These are phyloP conservation scores for Pristionchus japonicus DNA, from an alignment of 2,888 invertebrate species.

Conservation along the genomic window DNA sequence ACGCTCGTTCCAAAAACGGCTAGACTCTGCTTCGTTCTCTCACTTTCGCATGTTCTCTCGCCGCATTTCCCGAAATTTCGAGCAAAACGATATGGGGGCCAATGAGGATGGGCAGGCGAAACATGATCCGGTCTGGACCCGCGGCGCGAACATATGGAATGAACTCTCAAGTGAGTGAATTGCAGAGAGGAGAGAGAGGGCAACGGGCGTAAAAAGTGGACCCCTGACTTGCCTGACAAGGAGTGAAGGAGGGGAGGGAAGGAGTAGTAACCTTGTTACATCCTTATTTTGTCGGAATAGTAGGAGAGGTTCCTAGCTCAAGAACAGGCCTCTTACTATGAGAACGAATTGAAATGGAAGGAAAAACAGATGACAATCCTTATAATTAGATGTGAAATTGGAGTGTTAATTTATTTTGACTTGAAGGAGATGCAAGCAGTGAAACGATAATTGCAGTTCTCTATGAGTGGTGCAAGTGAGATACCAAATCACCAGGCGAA, in stretches of 20 bases:
- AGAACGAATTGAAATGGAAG: too few species aligned
- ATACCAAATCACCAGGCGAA: too few species aligned
- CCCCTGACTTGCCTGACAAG: background rate
- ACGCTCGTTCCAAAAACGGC: too few species aligned
- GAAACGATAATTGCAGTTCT: too few species aligned
- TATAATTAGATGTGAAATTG: background rate
- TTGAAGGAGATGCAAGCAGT: background rate
- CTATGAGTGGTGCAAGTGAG: too few species aligned
- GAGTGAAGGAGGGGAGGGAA: background rate
- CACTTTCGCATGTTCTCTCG: background rate
- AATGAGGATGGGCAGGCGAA: background rate
- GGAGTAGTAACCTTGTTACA: background rate
- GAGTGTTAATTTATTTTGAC: background rate
- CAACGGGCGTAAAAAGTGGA: background rate
- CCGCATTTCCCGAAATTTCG: background rate
- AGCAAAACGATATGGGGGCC: background rate
- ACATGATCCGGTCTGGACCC: background rate
- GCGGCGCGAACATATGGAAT: background rate
- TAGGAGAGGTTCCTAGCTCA: background rate
- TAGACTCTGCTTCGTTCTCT: background rate
- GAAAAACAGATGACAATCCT: background rate
- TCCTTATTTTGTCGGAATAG: background rate
- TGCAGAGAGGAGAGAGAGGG: background rate
- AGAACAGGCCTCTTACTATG: too few species aligned
- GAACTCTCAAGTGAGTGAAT: background rate